Percentiles rank a stretch among this genome's conserved stretches.
phyloP scores from a whole-genome alignment of 1,140 invertebrate genomes.

The Eurosta solidaginis region DNA sequence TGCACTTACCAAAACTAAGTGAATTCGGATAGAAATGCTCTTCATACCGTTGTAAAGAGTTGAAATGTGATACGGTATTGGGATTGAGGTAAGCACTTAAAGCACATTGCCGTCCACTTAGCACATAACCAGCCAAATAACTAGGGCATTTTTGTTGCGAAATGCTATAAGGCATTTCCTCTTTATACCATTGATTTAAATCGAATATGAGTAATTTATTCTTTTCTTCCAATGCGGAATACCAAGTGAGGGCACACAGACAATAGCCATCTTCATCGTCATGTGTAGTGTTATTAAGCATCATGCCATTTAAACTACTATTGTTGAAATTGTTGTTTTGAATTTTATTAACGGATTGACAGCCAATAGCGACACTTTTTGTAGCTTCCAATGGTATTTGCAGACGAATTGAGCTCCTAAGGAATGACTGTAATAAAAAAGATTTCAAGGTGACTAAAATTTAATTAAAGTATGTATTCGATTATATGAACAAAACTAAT shows the following conservation, averaged over 20 bases:
- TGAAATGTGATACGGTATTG: constrained; percentile 58
- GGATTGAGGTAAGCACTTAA: constrained; percentile 55
- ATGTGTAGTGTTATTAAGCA: constrained; percentile 28
- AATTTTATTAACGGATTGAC: constrained; percentile 39
- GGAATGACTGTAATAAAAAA: constrained; percentile 36
- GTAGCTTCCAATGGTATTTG: constrained; percentile 40
- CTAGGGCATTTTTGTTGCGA: constrained; percentile 1
- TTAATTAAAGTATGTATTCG: background rate
- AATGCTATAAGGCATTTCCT: constrained; percentile 78
- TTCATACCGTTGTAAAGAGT: constrained; percentile 65
- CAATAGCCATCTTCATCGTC: constrained; percentile 50
- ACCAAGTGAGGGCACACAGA: constrained; percentile 59
- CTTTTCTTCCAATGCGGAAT: constrained; percentile 40
- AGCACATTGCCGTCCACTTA: constrained; percentile 40
- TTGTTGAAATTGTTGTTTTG: background rate
- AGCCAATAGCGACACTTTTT: constrained; percentile 37
- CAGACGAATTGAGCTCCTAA: constrained; percentile 31
- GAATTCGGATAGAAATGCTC: constrained; percentile 84
- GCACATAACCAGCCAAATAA: constrained; percentile 46
- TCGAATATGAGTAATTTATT: constrained; percentile 76
- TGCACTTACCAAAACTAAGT: constrained; percentile 71
- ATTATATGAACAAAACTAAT: background rate
- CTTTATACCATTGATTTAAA: constrained; percentile 94
- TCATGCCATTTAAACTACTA: background rate
- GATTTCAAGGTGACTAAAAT: background rate